Percentiles rank a stretch among this genome's conserved stretches.
Evolutionary conservation across 2,113 vertebrate genomes (phyloP).

Genomic region (Siniperca knerii): DNA sequence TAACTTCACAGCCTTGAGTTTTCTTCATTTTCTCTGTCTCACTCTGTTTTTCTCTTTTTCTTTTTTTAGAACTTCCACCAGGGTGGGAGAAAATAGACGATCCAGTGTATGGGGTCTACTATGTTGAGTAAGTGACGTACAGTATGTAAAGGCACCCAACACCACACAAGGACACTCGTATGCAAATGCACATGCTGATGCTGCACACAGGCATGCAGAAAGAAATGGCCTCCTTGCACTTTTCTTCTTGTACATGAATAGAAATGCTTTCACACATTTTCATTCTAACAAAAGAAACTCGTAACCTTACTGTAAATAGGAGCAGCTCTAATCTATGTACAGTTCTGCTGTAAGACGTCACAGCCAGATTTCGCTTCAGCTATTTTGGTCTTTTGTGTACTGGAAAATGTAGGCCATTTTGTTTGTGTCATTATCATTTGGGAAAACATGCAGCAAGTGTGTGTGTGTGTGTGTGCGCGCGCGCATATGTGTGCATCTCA

Average conservation of each 20-base stretch:
- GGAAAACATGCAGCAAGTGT: constrained; percentile 25
- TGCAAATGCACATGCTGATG: not conserved
- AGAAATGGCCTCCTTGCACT: not conserved
- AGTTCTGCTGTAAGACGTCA: constrained; percentile 10
- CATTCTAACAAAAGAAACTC: constrained; percentile 2
- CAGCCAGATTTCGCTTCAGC: constrained; percentile 9
- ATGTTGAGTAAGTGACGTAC: constrained; percentile 96
- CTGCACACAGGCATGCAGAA: not conserved
- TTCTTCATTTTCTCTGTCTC: constrained; percentile 21
- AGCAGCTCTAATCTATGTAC: not conserved
- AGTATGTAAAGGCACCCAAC: not conserved
- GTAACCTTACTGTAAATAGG: constrained; percentile 35
- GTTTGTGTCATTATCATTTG: constrained; percentile 59
- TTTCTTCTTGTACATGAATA: constrained; percentile 1
- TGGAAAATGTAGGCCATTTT: constrained; percentile 68
- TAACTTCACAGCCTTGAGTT: constrained; percentile 17
- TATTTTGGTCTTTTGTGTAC: constrained; percentile 43
- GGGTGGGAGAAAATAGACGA: constrained; percentile 99
- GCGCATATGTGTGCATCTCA: constrained; percentile 18
- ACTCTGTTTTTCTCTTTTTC: constrained; percentile 8
- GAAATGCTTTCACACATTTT: not conserved
- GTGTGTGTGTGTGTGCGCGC: not conserved
- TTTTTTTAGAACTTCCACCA: constrained; percentile 92
- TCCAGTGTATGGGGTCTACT: constrained; percentile 99
- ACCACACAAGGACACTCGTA: not conserved